Conservation (phyloP, 2,797 vertebrate species). For the Poecilia wingei region DNA sequence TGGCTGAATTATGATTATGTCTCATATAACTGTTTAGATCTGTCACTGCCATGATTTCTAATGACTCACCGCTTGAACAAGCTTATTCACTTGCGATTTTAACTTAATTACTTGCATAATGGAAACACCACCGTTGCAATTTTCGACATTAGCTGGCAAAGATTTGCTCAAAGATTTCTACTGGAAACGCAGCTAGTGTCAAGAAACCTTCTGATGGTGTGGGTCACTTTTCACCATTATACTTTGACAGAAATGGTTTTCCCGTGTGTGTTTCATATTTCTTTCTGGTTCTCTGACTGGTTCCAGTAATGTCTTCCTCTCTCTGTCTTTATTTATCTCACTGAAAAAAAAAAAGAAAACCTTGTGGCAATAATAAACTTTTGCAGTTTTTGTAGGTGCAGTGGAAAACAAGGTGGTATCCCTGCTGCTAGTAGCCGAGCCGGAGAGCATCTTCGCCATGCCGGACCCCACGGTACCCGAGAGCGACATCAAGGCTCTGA, state of each 20-base stretch:
- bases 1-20: too few species aligned
- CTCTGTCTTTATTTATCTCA: background rate
- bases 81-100: too few species aligned
- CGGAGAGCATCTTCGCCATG: constrained; percentile 97
- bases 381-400: constrained; percentile 69
- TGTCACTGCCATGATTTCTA: too few species aligned
- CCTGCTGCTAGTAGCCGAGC: constrained; percentile 94
- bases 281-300: background rate
- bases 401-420: constrained; percentile 96
- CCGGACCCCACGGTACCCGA: constrained; percentile 95
- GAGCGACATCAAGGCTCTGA: constrained; percentile 97
- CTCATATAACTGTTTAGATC: too few species aligned
- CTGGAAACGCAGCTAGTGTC: background rate
- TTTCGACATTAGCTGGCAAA: too few species aligned
- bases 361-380: constrained; percentile 2
- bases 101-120: too few species aligned
- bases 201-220: background rate
- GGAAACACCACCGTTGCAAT: too few species aligned
- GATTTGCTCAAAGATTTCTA: too few species aligned
- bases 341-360: too few species aligned
- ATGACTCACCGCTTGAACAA: too few species aligned
- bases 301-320: background rate
- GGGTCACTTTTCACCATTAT: background rate
- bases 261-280: background rate
- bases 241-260: background rate